phyloP scores from a whole-genome alignment of 2,888 invertebrate genomes.

The Platynereis dumerilii region DNA sequence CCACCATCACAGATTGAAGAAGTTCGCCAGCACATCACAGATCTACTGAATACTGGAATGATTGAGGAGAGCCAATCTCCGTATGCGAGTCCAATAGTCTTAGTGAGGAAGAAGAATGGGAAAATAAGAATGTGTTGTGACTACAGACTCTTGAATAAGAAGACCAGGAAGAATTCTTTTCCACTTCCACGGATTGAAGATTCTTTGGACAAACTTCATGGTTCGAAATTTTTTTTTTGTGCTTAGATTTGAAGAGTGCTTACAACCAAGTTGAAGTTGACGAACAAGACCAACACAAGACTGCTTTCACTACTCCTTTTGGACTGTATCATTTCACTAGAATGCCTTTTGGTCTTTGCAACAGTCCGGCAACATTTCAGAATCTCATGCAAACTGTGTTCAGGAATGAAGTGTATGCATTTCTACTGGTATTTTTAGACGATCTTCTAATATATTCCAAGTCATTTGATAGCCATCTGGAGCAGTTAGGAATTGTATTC shows the following conservation, averaged over 20 bases:
- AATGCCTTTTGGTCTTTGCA: slow-evolving; percentile 22
- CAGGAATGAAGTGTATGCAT: neutral
- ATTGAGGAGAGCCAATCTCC: too few species aligned
- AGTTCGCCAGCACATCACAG: too few species aligned
- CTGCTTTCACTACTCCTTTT: slow-evolving; percentile 21
- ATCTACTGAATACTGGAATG: slow-evolving; percentile 15
- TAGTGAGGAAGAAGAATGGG: slow-evolving; percentile 34
- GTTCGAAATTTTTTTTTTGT: slow-evolving; percentile 24
- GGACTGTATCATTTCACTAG: slow-evolving; percentile 22
- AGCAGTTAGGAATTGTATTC: neutral
- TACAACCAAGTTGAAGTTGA: slow-evolving; percentile 20
- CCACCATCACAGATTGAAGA: neutral
- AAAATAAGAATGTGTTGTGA: slow-evolving; percentile 30
- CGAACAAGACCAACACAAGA: slow-evolving; percentile 22
- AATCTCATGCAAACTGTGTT: slow-evolving; percentile 2
- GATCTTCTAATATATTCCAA: neutral
- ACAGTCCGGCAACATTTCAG: slow-evolving; percentile 7
- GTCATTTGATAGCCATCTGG: neutral
- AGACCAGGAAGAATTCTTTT: slow-evolving; percentile 33
- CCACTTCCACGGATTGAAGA: slow-evolving; percentile 36
- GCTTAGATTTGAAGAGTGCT: slow-evolving; percentile 27
- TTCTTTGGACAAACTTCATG: slow-evolving; percentile 26
- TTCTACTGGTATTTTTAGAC: neutral
- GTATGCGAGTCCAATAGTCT: slow-evolving; percentile 35
- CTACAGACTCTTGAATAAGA: slow-evolving; percentile 32